Base-by-base conservation (phyloP, 2,113 vertebrate genomes). In the Halichoeres trimaculatus region DNA sequence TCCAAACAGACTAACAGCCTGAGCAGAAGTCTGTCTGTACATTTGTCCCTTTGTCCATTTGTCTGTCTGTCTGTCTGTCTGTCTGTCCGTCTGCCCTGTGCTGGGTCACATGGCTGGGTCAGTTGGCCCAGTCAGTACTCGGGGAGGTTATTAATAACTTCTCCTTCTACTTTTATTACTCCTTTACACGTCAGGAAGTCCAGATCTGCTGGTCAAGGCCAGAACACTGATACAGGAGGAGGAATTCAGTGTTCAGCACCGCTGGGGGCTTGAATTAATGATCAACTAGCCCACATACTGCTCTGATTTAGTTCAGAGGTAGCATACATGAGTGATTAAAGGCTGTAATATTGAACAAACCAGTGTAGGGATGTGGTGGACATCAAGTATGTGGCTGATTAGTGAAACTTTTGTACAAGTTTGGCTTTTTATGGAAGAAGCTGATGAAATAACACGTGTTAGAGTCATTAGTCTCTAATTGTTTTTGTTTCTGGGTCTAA, bases 121-220 rank as follows among this genome's bases (percentile, higher is more conserved):
- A 90, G 70, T 80, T 51, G 88, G 74, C 72, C 71, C 71, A 63
- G 77, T 91, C 78, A 85, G 52, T 67, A 64, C 70, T 68, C 57
- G 60, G 78, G 81, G 76, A 87, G 79, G 80, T 85, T 90, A 89
- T 89, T 89, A 85, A 87, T 90, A 89, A 78, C 84, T 74, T 73
- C 59, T 71, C 60, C 76, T 45, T 82, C 70, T 81, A 71, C 78
- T 88, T 88, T 89, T 59, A 88, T 91, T 84, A 87, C 83, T 87
- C 67, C 80, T 86, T 87, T 77, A 84, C 80, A 88, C 62, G 67
- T 82, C 85, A 89, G 87, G 88, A 90, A 90, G 90, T 71, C 55
- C 26, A 87, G 74, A 90, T 76, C 72, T 80, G 74, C 76, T 70
- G 80, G 83, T 86, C 88, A 91, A 88, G 88, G 88, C 71, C 81